phyloP scores from a whole-genome alignment of 1,140 invertebrate species.

The Diploscapter pachys region DNA sequence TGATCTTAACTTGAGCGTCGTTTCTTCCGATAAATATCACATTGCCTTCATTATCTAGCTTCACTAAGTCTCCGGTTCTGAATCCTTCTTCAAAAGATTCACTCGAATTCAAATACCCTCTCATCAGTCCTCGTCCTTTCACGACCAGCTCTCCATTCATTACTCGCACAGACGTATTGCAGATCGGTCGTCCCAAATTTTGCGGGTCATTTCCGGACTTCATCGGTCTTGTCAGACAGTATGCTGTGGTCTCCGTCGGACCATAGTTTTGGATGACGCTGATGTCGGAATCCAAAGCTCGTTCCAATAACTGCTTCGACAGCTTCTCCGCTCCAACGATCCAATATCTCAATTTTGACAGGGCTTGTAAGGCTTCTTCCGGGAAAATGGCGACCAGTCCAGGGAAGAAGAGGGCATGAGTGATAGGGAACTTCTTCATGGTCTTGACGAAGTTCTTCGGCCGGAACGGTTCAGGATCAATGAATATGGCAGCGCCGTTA shows the following conservation, averaged over 20 bases:
- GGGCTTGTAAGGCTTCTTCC: conserved; percentile 12
- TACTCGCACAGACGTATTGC: conserved; percentile 16
- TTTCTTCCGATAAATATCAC: conserved; percentile 35
- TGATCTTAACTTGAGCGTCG: conserved; percentile 37
- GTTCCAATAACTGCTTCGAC: conserved; percentile 18
- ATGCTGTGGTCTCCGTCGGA: conserved; percentile 38
- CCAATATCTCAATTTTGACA: conserved; percentile 29
- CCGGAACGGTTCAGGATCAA: conserved; percentile 15
- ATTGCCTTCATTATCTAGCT: background rate
- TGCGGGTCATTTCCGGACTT: conserved; percentile 25
- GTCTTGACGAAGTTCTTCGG: conserved; percentile 10
- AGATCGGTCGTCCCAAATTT: conserved; percentile 30
- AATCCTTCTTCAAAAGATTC: conserved; percentile 27
- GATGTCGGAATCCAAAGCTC: conserved; percentile 15
- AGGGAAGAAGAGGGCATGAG: conserved; percentile 35
- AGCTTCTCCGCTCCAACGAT: conserved; percentile 38
- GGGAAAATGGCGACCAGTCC: conserved; percentile 31
- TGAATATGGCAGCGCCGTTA: conserved; percentile 16
- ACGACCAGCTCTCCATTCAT: background rate
- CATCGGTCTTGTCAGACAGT: conserved; percentile 34
- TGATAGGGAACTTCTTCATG: conserved; percentile 16
- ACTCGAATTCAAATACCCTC: conserved; percentile 31
- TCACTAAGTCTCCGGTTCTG: conserved; percentile 30
- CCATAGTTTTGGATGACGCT: conserved; percentile 41
- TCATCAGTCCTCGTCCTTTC: conserved; percentile 25